Base-by-base conservation (phyloP, 2,888 invertebrate species). In the Branchinecta sandiegonensis region DNA sequence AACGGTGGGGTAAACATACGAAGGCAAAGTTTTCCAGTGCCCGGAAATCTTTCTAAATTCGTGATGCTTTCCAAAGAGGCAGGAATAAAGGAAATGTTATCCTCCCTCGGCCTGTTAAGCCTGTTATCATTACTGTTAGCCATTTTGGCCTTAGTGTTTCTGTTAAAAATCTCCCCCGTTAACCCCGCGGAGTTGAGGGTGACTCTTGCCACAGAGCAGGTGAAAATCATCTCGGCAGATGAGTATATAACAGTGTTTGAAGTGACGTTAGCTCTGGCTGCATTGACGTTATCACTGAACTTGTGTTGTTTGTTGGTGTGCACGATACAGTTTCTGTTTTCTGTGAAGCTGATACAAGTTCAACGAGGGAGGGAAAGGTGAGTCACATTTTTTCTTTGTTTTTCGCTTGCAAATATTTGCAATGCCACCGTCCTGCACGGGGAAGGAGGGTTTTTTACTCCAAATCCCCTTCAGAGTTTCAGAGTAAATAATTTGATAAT, bases 311-410 rank as follows among this genome's bases (percentile, higher is more conserved):
- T 94, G 71, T 84, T 94, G 74, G 91, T 94, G 75, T 94, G 94
- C 83, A 89, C 92, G 74, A 90, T 93, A 76, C 94, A 94, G 82
- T 93, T 92, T 81, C 84, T 93, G 76, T 93, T 94, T 78, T 90
- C 93, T 66, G 90, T 94, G 73, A 93, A 93, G 81, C 83, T 94
- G 78, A 87, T 91, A 76, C 88, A 90, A 77, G 87, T 90, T 68
- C 87, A 89, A 70, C 88, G 89, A 75, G 89, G 86, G 74, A 85
- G 86, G 76, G 84, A 82, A 76, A 82, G 85, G 85, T 85, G 78
- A 77, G 76, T 81, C 9, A 23, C 65, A n/a, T n/a, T n/a, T n/a
- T n/a, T n/a, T n/a, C n/a, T n/a, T n/a, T n/a, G n/a, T n/a, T n/a
- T n/a, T n/a, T n/a, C n/a, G n/a, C n/a, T n/a, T n/a, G n/a, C n/a